These are phyloP conservation scores for Harpagifer antarcticus DNA, from an alignment of 2,797 vertebrate genomes.

Conservation along the genomic window DNA sequence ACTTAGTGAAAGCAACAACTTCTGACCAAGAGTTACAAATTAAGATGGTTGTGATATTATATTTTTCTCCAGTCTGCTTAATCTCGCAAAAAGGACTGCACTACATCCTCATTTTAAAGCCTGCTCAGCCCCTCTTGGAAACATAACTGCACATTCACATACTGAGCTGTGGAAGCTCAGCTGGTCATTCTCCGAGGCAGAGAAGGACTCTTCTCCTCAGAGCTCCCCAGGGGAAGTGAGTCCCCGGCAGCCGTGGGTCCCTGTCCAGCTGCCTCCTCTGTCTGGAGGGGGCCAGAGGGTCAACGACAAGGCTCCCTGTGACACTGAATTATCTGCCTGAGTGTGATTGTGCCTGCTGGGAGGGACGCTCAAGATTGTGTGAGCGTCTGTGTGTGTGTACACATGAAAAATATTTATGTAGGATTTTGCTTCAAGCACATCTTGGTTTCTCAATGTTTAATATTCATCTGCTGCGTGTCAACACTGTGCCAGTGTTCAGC, in stretches of 20 bases:
- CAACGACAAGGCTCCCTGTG: slow-evolving; percentile 81
- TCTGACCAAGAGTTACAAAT: slow-evolving; percentile 24
- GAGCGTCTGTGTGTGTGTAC: slow-evolving; percentile 52
- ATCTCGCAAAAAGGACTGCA: slow-evolving; percentile 26
- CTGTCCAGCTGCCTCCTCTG: slow-evolving; percentile 83
- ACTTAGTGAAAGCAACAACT: slow-evolving; percentile 7
- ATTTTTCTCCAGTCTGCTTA: slow-evolving; percentile 48
- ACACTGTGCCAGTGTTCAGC: slow-evolving; percentile 73
- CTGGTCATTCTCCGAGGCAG: slow-evolving; percentile 80
- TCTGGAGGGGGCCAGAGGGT: slow-evolving; percentile 81
- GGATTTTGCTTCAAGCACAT: slow-evolving; percentile 78
- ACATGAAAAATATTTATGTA: slow-evolving; percentile 73
- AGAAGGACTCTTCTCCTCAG: slow-evolving; percentile 74
- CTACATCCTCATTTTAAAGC: slow-evolving; percentile 40
- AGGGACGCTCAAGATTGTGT: slow-evolving; percentile 75
- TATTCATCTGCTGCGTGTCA: slow-evolving; percentile 85
- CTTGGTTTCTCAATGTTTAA: slow-evolving; percentile 83
- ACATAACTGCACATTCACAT: slow-evolving; percentile 56
- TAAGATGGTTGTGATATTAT: slow-evolving; percentile 20
- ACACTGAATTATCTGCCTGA: slow-evolving; percentile 85
- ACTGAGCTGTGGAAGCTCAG: slow-evolving; percentile 77
- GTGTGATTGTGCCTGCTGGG: slow-evolving; percentile 84
- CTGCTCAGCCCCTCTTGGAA: slow-evolving; percentile 56
- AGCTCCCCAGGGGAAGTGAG: slow-evolving; percentile 78
- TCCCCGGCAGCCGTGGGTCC: slow-evolving; percentile 81